phyloP scores from a whole-genome alignment of 1,140 invertebrate genomes.

The Atopsyche davidsoni region DNA sequence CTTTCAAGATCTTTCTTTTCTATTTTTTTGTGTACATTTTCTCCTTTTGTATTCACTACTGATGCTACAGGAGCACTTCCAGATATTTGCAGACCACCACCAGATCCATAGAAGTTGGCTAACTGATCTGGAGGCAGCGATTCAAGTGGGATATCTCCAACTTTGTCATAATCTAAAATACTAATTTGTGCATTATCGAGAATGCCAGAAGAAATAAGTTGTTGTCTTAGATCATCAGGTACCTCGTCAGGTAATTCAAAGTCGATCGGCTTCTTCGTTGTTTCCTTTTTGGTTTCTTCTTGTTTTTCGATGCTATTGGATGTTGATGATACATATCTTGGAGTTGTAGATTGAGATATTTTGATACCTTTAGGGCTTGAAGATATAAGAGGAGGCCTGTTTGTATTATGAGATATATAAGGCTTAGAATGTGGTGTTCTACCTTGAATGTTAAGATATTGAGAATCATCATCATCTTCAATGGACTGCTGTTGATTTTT shows the following conservation, averaged over 20 bases:
- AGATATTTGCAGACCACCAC: conserved; percentile 61
- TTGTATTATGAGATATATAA: conserved; percentile 26
- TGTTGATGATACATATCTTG: conserved; percentile 42
- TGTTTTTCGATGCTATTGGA: conserved; percentile 38
- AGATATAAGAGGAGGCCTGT: conserved; percentile 30
- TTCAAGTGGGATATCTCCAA: conserved; percentile 78
- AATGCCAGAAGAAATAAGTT: conserved; percentile 77
- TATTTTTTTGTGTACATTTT: conserved; percentile 42
- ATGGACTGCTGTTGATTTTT: conserved; percentile 18
- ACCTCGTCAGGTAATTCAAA: conserved; percentile 76
- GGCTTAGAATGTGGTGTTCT: conserved; percentile 19
- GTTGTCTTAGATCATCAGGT: conserved; percentile 75
- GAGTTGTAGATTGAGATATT: conserved; percentile 40
- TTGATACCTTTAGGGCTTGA: conserved; percentile 43
- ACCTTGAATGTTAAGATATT: conserved; percentile 13
- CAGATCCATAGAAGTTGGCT: conserved; percentile 74
- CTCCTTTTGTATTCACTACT: conserved; percentile 55
- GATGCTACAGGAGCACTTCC: conserved; percentile 62
- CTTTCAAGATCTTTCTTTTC: conserved; percentile 44
- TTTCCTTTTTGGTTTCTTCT: conserved; percentile 46
- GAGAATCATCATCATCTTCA: conserved; percentile 3
- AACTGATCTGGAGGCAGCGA: conserved; percentile 78
- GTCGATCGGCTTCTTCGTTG: conserved; percentile 49
- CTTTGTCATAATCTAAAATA: conserved; percentile 78
- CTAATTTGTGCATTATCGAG: conserved; percentile 81